Percentiles rank a stretch among this genome's conserved stretches.
phyloP scores from a whole-genome alignment of 2,888 invertebrate genomes.

The Phortica okadai region DNA sequence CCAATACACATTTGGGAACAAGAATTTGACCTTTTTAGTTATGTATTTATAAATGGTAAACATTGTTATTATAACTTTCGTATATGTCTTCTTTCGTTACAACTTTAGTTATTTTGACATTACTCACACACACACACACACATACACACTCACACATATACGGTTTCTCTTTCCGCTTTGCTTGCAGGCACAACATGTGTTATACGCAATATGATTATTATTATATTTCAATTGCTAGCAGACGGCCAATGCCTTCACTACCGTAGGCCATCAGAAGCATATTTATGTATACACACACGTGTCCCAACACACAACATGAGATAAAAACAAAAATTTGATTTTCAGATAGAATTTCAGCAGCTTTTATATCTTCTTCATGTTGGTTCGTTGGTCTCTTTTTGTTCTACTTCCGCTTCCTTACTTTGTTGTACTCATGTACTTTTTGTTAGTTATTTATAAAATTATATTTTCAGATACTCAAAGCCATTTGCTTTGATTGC shows the following conservation, averaged over 20 bases:
- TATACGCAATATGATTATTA: conserved; percentile 5
- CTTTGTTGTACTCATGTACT: neutral
- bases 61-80: neutral
- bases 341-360: no score
- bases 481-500: conserved; percentile 21
- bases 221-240: conserved; percentile 24
- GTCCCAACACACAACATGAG: no score
- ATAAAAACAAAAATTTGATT: no score
- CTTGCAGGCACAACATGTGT: neutral
- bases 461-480: neutral
- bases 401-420: neutral
- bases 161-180: no score
- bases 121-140: neutral
- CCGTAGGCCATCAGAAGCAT: no score
- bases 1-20: neutral
- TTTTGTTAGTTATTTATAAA: neutral
- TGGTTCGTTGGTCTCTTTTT: neutral
- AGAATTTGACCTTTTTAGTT: conserved; percentile 1
- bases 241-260: neutral
- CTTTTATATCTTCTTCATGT: neutral
- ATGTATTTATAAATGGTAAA: neutral
- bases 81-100: neutral
- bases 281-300: no score
- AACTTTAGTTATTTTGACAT: neutral
- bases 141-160: no score